phyloP scores from a whole-genome alignment of 1,140 invertebrate genomes.

The Palaemon carinicauda region DNA sequence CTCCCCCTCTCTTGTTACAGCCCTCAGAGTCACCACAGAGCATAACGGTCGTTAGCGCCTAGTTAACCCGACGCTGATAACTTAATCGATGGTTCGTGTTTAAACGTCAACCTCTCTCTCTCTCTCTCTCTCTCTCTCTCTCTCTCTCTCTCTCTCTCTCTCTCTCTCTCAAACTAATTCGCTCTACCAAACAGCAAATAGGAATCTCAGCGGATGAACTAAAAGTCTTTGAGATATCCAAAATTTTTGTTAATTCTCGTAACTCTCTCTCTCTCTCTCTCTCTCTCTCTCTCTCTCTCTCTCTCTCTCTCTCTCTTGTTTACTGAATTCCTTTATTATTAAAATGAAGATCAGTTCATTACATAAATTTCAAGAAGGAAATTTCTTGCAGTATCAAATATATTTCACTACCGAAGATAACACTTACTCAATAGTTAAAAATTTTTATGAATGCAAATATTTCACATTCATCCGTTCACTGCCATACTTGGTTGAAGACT shows the following conservation, averaged over 20 bases:
- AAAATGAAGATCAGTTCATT: no score
- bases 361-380: no score
- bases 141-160: not conserved
- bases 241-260: no score
- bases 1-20: no score
- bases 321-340: no score
- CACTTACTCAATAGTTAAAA: no score
- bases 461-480: no score
- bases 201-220: no score
- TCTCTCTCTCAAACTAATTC: not conserved
- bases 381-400: not conserved
- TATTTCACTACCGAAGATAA: not conserved
- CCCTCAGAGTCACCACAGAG: not conserved
- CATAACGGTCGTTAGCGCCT: conserved; percentile 7
- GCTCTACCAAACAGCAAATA: no score
- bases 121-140: conserved; percentile 5
- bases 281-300: not conserved
- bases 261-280: conserved; percentile 5
- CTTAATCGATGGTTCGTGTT: not conserved
- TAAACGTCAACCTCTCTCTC: not conserved
- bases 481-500: no score
- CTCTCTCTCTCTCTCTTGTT: not conserved
- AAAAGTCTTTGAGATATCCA: no score
- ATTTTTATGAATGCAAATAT: no score
- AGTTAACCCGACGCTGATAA: not conserved